phyloP scores from a whole-genome alignment of 2,113 vertebrate species.

The Rhinogobius similis region DNA sequence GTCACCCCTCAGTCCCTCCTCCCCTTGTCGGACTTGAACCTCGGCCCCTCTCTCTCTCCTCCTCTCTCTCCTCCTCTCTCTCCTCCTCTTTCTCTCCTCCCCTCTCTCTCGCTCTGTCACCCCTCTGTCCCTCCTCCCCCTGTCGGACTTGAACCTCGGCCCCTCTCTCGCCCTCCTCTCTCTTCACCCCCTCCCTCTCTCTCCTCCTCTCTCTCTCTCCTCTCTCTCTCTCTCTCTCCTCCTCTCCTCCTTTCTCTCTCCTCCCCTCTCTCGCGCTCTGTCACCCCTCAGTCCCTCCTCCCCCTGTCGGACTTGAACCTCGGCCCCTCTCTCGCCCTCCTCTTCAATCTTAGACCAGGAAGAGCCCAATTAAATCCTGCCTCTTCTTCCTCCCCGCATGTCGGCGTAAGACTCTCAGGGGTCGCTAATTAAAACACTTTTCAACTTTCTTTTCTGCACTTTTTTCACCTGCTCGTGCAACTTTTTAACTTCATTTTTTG shows the following conservation, averaged over 20 bases:
- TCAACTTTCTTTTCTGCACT: slow-evolving; percentile 41
- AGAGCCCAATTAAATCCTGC: slow-evolving; percentile 81
- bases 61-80: background rate
- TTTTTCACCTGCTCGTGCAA: slow-evolving; percentile 50
- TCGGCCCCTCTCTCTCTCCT: too few species aligned
- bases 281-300: slow-evolving; percentile 77
- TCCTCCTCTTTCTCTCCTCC: background rate
- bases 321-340: slow-evolving; percentile 62
- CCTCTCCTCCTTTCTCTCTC: slow-evolving; percentile 13
- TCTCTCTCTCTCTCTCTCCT: background rate
- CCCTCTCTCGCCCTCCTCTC: too few species aligned
- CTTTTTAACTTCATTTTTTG: slow-evolving; percentile 20
- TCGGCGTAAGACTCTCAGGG: slow-evolving; percentile 70
- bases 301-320: slow-evolving; percentile 70
- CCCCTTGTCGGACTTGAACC: too few species aligned
- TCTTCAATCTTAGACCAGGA: slow-evolving; percentile 51
- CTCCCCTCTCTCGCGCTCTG: slow-evolving; percentile 65
- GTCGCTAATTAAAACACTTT: slow-evolving; percentile 80
- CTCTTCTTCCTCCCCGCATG: slow-evolving; percentile 60
- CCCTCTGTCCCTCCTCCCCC: background rate
- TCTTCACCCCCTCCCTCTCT: too few species aligned
- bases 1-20: background rate
- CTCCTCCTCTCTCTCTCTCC: too few species aligned
- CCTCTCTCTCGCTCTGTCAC: background rate
- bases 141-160: too few species aligned